Evolutionary conservation across 2,797 vertebrate genomes (phyloP).

Genomic region (Oryzias dopingdopingensis): DNA sequence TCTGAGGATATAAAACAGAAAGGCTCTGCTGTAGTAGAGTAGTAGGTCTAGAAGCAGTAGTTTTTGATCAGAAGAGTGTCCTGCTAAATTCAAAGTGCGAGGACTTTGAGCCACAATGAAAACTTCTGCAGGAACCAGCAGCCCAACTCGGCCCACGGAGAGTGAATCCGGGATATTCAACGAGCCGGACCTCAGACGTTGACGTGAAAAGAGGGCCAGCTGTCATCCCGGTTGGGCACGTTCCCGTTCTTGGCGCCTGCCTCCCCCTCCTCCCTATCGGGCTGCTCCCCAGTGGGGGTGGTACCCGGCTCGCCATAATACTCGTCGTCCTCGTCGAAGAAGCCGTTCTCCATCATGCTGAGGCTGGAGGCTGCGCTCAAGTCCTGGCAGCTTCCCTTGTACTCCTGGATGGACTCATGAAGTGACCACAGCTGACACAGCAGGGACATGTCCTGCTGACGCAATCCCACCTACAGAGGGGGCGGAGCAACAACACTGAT

Average conservation of each 20-base stretch:
- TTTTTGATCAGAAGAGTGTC: constrained; percentile 37
- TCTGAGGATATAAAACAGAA: constrained; percentile 52
- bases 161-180: constrained; percentile 11
- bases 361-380: constrained; percentile 84
- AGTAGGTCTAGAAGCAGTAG: constrained; percentile 50
- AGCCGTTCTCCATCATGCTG: constrained; percentile 92
- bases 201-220: constrained; percentile 82
- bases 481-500: not conserved
- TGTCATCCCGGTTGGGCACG: constrained; percentile 64
- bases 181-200: constrained; percentile 65
- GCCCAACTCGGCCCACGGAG: constrained; percentile 1
- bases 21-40: constrained; percentile 49
- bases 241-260: constrained; percentile 63
- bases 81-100: constrained; percentile 21
- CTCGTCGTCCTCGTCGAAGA: constrained; percentile 95
- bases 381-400: constrained; percentile 94
- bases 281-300: constrained; percentile 77
- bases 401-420: constrained; percentile 98
- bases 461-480: constrained; percentile 86
- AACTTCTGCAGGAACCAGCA: not conserved
- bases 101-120: constrained; percentile 4
- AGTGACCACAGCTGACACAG: constrained; percentile 97
- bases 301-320: constrained; percentile 82
- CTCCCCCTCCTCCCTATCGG: constrained; percentile 56
- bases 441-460: constrained; percentile 98